phyloP scores from a whole-genome alignment of 2,888 invertebrate species.

The Galeruca laticollis region DNA sequence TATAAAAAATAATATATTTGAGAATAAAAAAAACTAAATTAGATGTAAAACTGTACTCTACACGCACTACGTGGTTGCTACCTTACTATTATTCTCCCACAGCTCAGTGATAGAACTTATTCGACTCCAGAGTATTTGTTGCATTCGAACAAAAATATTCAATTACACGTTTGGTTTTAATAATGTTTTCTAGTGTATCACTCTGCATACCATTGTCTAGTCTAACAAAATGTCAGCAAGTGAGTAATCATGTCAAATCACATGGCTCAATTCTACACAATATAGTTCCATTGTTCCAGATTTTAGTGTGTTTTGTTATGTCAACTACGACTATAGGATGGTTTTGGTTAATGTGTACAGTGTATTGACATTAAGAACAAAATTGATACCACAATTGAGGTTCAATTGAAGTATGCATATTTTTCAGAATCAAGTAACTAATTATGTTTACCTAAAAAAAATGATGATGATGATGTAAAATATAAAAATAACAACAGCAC shows the following conservation, averaged over 20 bases:
- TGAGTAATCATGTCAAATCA: constrained; percentile 18
- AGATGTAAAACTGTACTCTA: too few relatives aligned
- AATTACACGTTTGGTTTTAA: background rate
- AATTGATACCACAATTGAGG: background rate
- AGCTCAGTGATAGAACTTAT: too few relatives aligned
- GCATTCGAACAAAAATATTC: constrained; percentile 1
- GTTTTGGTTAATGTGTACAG: constrained; percentile 1
- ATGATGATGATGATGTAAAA: too few relatives aligned
- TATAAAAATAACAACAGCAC: too few relatives aligned
- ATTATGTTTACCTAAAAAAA: too few relatives aligned
- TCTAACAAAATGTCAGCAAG: constrained; percentile 5
- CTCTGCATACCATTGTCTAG: constrained; percentile 3
- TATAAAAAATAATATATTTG: too few relatives aligned
- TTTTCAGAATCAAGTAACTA: too few relatives aligned
- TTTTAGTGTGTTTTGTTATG: constrained; percentile 11
- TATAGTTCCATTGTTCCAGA: constrained; percentile 19
- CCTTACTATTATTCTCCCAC: too few relatives aligned
- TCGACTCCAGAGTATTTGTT: too few relatives aligned
- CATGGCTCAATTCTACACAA: constrained; percentile 10
- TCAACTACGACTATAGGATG: constrained; percentile 13
- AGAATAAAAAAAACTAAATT: too few relatives aligned
- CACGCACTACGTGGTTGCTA: too few relatives aligned
- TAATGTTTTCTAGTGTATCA: constrained; percentile 1
- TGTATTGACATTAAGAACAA: background rate
- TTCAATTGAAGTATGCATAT: too few relatives aligned